These are phyloP conservation scores for Eulacestoma nigropectus DNA, from an alignment of 2,113 vertebrate species.

Conservation along the genomic window DNA sequence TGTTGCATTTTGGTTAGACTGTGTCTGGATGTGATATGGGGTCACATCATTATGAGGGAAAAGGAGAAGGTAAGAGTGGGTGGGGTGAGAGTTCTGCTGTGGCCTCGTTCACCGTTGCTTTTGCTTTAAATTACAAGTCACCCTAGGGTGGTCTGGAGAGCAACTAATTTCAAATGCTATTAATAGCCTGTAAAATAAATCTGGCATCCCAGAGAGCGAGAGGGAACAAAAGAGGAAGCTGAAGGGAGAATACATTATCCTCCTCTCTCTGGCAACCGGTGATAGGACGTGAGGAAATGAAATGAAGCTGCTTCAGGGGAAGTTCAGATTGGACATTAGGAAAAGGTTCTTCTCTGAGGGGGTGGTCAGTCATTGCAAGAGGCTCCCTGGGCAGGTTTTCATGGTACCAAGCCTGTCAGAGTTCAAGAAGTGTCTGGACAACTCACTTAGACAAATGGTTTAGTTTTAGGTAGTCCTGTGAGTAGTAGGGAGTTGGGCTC, in stretches of 20 bases:
- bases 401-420: neutral
- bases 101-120: fast-evolving
- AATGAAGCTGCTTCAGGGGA: neutral
- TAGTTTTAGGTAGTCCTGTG: neutral
- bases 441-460: neutral
- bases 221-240: neutral
- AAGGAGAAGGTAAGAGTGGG: neutral
- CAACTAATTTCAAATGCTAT: neutral
- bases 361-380: neutral
- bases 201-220: neutral
- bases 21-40: neutral
- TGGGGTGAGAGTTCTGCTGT: neutral
- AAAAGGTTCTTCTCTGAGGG: neutral
- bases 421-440: neutral
- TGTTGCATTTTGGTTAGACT: neutral
- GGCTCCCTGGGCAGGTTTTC: neutral
- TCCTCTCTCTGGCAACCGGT: neutral
- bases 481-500: neutral
- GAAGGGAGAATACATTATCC: neutral
- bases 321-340: neutral
- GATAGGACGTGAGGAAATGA: neutral
- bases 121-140: neutral
- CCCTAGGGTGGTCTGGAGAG: neutral
- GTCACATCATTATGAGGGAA: neutral
- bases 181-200: neutral